Evolutionary conservation across 23 tunicate species (phyloP), one percentile per base, ranked within the genome.

Genomic region (Clavelina lepadiformis): DNA sequence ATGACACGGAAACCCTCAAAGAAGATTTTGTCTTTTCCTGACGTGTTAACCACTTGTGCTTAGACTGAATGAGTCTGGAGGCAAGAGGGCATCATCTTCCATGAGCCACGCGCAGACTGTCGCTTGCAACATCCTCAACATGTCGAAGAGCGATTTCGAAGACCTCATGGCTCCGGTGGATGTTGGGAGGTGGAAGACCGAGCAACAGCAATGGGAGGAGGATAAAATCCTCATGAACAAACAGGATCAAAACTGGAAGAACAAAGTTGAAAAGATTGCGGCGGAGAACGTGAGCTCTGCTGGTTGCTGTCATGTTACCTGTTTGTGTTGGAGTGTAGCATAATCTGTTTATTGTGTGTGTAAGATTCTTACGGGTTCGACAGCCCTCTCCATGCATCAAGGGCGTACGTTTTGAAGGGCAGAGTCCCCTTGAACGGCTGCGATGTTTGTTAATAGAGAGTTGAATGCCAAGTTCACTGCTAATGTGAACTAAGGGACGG

Each of bases 161-260:
- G 86, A 87, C 28, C 72, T 87, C 29, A 87, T 87, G 96, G 75
- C 96, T 30, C 96, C 96, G 26, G 96, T 87, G 50, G 96, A 87
- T 61, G 67, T 35, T 8, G 52, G 54, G 34, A 55, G 76, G 53
- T 58, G 46, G 33, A 68, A 69, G 28, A 72, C 30, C n/a, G 83
- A 86, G 11, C 25, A 63, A 56, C 56, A 60, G 29, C 59, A 46
- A 23, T 31, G 46, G 46, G 56, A 72, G 52, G 73, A 71, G 28
- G 84, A 78, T 51, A 28, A 31, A 35, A 13, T 15, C 25, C 35
- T 68, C 25, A 32, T 62, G n/a, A 50, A 63, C 27, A 72, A 65
- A 47, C 35, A 67, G 37, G 95, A 86, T 49, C 68, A 71, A 31
- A 59, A 52, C 24, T 86, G 95, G 95, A 78, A 65, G 55, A 20